Conservation (phyloP, 2,113 vertebrate genomes). For the Embiotoca jacksoni region DNA sequence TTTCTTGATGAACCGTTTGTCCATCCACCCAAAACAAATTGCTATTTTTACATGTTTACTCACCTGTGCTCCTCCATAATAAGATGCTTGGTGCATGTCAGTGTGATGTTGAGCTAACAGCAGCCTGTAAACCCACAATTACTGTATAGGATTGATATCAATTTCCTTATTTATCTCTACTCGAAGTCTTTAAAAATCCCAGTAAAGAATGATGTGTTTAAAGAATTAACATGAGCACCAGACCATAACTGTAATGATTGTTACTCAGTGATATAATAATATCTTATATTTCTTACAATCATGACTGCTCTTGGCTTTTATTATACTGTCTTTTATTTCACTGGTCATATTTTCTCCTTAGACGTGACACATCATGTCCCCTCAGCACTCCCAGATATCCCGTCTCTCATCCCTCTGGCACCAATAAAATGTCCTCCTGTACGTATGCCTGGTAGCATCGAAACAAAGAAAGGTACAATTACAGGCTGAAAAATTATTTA, state of each 20-base stretch:
- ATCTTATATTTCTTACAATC: neutral
- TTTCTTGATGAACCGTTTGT: too few relatives aligned
- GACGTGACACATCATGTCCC: conserved; percentile 42
- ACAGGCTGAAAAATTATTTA: neutral
- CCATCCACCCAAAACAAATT: too few relatives aligned
- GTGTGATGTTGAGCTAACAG: too few relatives aligned
- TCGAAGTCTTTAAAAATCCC: too few relatives aligned
- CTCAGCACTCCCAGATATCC: conserved; percentile 86
- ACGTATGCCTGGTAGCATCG: conserved; percentile 74
- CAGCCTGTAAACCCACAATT: too few relatives aligned
- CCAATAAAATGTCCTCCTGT: conserved; percentile 77
- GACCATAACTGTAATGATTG: neutral
- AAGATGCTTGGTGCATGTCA: too few relatives aligned
- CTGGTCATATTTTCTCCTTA: conserved; percentile 28
- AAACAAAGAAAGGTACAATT: conserved; percentile 89
- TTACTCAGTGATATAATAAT: too few relatives aligned
- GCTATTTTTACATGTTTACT: too few relatives aligned
- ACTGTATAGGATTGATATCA: too few relatives aligned
- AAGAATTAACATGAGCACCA: neutral
- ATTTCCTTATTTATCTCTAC: too few relatives aligned
- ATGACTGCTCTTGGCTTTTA: neutral
- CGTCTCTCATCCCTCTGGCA: conserved; percentile 82
- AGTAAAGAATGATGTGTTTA: neutral
- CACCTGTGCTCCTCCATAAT: too few relatives aligned
- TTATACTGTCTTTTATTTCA: conserved; percentile 13